A percentile compares a stretch with the other conserved stretches of the same genome.
phyloP scores from a whole-genome alignment of 2,113 vertebrate species.

The Gila orcuttii region DNA sequence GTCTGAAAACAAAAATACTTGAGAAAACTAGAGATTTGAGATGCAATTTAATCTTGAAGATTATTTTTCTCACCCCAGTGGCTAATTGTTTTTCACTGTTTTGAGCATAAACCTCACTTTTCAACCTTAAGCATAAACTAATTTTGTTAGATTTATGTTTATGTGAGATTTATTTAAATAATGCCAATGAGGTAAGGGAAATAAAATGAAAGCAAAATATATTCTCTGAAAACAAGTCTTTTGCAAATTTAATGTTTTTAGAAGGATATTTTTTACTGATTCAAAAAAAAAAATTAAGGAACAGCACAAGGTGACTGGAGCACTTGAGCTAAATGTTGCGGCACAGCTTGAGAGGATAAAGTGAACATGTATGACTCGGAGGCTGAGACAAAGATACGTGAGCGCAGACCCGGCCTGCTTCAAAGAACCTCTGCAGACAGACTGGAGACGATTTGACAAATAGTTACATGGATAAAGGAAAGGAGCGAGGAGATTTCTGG shows the following conservation, averaged over 20 bases:
- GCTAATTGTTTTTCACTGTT: background rate
- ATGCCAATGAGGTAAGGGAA: background rate
- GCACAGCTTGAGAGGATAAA: background rate
- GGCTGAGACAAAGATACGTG: background rate
- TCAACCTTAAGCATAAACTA: background rate
- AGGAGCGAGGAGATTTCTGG: constrained; percentile 1
- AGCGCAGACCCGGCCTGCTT: background rate
- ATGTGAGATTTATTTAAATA: background rate
- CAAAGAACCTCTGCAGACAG: constrained; percentile 38
- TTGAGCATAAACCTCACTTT: background rate
- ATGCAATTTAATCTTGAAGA: background rate
- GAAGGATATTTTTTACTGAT: background rate
- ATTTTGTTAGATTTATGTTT: background rate
- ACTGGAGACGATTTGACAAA: constrained; percentile 40
- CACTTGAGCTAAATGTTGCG: background rate
- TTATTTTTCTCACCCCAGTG: background rate
- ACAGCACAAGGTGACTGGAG: background rate
- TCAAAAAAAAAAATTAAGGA: background rate
- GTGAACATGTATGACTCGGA: constrained; percentile 8
- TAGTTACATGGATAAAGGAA: constrained; percentile 35
- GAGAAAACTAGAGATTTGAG: background rate
- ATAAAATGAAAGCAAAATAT: background rate
- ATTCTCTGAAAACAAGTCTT: background rate
- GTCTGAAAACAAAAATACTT: background rate
- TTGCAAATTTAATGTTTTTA: background rate